Evolutionary conservation across 2,113 vertebrate species (phyloP).

Genomic region (Brachypteracias leptosomus): DNA sequence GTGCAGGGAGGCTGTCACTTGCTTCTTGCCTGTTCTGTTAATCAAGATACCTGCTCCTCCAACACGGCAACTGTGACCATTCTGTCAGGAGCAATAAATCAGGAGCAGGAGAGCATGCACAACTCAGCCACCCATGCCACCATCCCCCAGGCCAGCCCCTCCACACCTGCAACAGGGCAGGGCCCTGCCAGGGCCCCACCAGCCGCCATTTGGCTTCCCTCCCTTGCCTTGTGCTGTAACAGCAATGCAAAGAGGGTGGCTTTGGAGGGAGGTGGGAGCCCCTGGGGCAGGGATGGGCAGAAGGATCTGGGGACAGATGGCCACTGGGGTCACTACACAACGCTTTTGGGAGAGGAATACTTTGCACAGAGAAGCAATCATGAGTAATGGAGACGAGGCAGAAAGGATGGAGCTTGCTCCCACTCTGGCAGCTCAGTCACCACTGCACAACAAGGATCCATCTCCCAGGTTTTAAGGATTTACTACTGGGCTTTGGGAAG

Average conservation of each 20-base stretch:
- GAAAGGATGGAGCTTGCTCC: not conserved
- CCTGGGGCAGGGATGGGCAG: not conserved
- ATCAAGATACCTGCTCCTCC: conserved; percentile 6
- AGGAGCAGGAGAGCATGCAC: not conserved
- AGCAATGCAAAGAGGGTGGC: not conserved
- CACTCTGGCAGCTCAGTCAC: not conserved
- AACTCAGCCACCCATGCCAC: rapidly evolving
- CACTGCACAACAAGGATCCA: not conserved
- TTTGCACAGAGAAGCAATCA: not conserved
- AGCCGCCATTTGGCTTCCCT: not conserved
- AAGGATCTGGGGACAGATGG: rapidly evolving
- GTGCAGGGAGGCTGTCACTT: rapidly evolving
- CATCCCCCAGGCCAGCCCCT: not conserved
- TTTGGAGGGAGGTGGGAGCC: not conserved
- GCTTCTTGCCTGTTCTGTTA: conserved; percentile 12
- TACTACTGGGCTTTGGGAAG: not conserved
- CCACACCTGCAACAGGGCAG: not conserved
- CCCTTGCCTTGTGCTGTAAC: not conserved
- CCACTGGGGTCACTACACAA: not conserved
- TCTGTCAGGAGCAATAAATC: conserved; percentile 3
- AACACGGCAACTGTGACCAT: not conserved
- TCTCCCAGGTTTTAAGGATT: not conserved
- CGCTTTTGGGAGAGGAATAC: not conserved
- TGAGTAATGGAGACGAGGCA: not conserved
- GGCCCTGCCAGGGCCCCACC: not conserved